phyloP scores from a whole-genome alignment of 2,113 vertebrate species.

The Hippocampus guttulatus region DNA sequence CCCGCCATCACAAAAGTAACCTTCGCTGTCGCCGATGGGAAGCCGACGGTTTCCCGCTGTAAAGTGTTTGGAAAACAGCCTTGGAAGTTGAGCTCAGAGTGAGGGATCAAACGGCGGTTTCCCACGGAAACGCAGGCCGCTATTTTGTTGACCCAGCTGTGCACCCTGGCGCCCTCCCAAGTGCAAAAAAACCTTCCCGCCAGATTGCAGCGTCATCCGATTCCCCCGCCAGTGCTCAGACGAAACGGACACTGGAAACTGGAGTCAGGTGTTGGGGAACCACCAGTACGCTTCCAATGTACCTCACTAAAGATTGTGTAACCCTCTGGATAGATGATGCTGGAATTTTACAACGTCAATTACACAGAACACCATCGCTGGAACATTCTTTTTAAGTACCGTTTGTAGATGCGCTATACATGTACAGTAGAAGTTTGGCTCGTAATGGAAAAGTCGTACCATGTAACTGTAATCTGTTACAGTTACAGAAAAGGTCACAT shows the following conservation, averaged over 20 bases:
- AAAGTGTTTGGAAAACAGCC: slow-evolving; percentile 3
- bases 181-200: neutral
- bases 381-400: neutral
- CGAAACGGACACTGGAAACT: slow-evolving; percentile 1
- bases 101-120: slow-evolving; percentile 11
- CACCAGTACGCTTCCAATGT: neutral
- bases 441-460: too few relatives aligned
- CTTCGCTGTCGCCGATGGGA: neutral
- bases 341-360: neutral
- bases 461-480: too few relatives aligned
- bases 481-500: too few relatives aligned
- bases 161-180: slow-evolving; percentile 7
- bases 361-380: neutral
- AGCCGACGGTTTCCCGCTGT: slow-evolving; percentile 3
- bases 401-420: neutral
- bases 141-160: slow-evolving; percentile 14
- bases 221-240: neutral
- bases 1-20: neutral
- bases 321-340: neutral
- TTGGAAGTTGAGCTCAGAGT: neutral
- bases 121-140: slow-evolving; percentile 9
- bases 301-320: neutral
- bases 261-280: slow-evolving; percentile 8
- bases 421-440: too few relatives aligned
- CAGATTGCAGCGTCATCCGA: slow-evolving; percentile 6